phyloP scores from a whole-genome alignment of 2,888 invertebrate genomes.

The Hypena proboscidalis region DNA sequence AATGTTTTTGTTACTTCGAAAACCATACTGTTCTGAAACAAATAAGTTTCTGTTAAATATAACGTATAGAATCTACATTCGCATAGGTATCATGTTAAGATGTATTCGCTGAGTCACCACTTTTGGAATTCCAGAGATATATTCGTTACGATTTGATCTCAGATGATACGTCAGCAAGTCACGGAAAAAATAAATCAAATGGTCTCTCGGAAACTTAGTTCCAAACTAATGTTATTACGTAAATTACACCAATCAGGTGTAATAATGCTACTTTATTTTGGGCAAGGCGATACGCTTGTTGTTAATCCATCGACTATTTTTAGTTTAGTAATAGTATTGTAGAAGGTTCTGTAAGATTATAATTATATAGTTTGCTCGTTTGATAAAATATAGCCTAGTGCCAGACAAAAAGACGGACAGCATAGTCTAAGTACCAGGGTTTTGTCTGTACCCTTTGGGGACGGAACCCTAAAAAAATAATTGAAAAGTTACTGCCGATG shows the following conservation, averaged over 20 bases:
- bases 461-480: too few relatives aligned
- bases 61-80: slow-evolving; percentile 4
- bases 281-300: slow-evolving; percentile 23
- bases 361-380: too few relatives aligned
- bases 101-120: slow-evolving; percentile 49
- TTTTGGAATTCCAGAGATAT: slow-evolving; percentile 38
- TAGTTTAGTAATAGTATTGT: too few relatives aligned
- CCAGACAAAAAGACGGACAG: too few relatives aligned
- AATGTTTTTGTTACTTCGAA: too few relatives aligned
- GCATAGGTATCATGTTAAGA: slow-evolving; percentile 24
- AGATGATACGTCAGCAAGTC: slow-evolving; percentile 47
- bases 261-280: slow-evolving; percentile 14
- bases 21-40: too few relatives aligned
- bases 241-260: slow-evolving; percentile 37
- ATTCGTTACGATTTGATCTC: slow-evolving; percentile 45
- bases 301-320: slow-evolving; percentile 2
- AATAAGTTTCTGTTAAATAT: slow-evolving; percentile 19
- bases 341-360: too few relatives aligned
- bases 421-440: too few relatives aligned
- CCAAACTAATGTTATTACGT: slow-evolving; percentile 33
- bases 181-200: slow-evolving; percentile 48
- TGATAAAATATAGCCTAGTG: too few relatives aligned
- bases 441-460: too few relatives aligned
- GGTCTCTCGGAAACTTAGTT: slow-evolving; percentile 28
- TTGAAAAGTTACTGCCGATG: too few relatives aligned